These are phyloP conservation scores for Saccopteryx leptura DNA, from an alignment of 2,113 vertebrate genomes.

Conservation along the genomic window DNA sequence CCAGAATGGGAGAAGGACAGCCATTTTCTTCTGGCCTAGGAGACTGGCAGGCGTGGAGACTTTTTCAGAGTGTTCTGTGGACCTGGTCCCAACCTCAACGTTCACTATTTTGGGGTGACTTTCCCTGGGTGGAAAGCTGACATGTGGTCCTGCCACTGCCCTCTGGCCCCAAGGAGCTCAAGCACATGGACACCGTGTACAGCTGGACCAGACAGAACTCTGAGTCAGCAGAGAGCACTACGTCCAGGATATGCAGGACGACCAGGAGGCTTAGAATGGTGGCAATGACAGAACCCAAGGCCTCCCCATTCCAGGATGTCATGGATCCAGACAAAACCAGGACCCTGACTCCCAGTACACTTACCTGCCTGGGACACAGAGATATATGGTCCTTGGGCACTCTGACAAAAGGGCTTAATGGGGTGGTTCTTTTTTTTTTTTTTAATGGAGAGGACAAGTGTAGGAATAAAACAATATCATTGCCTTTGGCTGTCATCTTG, in stretches of 20 bases:
- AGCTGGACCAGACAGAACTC: slow-evolving; percentile 54
- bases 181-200: neutral
- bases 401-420: neutral
- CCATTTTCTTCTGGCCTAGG: neutral
- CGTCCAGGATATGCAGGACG: neutral
- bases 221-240: slow-evolving; percentile 50
- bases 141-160: neutral
- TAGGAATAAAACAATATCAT: neutral
- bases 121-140: slow-evolving; percentile 40
- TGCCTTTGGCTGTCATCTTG: neutral
- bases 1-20: neutral
- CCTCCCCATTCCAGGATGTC: neutral
- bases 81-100: neutral
- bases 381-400: neutral
- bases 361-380: neutral
- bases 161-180: neutral
- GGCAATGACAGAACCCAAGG: neutral
- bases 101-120: slow-evolving; percentile 53
- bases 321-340: neutral
- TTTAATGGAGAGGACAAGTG: neutral
- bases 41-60: neutral
- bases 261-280: neutral
- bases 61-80: slow-evolving; percentile 28
- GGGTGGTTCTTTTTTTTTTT: neutral
- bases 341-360: neutral